Evolutionary conservation across 64 coral and sea anemone species (phyloP).

Genomic region (Trachythela sp.): DNA sequence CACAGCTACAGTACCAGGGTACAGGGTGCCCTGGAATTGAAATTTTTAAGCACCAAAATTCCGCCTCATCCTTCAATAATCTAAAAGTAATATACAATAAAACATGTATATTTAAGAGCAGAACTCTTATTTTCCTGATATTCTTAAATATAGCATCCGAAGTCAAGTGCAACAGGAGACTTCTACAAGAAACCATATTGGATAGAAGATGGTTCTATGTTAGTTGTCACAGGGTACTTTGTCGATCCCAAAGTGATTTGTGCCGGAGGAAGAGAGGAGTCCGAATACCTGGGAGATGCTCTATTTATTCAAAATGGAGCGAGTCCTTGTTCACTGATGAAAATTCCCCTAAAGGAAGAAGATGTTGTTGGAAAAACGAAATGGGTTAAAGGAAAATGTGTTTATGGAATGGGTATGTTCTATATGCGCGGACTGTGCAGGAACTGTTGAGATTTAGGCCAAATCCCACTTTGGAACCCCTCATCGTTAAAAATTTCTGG

Average conservation of each 20-base stretch:
- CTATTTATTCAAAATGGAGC: conserved; percentile 58
- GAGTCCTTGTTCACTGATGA: neutral
- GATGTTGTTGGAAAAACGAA: conserved; percentile 37
- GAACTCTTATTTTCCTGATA: too few relatives aligned
- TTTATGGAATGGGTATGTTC: conserved; percentile 66
- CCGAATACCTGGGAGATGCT: conserved; percentile 55
- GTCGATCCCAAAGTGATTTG: conserved; percentile 59
- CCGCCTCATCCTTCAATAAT: too few relatives aligned
- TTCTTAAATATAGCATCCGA: neutral
- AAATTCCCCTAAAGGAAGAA: conserved; percentile 72
- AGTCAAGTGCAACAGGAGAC: neutral
- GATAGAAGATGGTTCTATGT: conserved; percentile 59
- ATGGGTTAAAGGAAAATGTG: conserved; percentile 73
- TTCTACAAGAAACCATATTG: conserved; percentile 33
- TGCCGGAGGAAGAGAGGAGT: conserved; percentile 28
- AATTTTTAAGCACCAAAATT: too few relatives aligned
- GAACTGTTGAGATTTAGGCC: too few relatives aligned
- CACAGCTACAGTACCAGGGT: too few relatives aligned
- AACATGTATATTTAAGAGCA: too few relatives aligned
- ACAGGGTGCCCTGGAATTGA: too few relatives aligned
- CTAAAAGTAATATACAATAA: too few relatives aligned
- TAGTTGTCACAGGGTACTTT: conserved; percentile 87
- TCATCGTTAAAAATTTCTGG: too few relatives aligned
- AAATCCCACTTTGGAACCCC: too few relatives aligned
- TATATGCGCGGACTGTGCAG: too few relatives aligned